phyloP scores from a whole-genome alignment of 1,140 invertebrate genomes.

The Maconellicoccus hirsutus region DNA sequence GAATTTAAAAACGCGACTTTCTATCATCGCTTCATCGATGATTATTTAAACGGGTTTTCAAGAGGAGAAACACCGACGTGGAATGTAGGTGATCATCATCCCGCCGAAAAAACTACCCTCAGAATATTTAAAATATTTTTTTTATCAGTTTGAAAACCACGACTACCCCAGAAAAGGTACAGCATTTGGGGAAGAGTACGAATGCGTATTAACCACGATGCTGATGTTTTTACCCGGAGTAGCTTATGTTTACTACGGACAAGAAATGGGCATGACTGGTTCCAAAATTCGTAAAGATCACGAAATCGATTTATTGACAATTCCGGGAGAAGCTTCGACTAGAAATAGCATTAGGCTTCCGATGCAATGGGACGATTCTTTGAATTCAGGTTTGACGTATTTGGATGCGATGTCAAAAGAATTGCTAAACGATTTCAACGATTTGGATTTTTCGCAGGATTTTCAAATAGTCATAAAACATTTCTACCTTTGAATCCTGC shows the following conservation, averaged over 20 bases:
- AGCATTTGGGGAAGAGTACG: slow-evolving; percentile 46
- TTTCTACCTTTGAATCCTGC: slow-evolving; percentile 42
- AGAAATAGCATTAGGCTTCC: slow-evolving; percentile 58
- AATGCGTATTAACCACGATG: slow-evolving; percentile 63
- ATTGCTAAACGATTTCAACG: no score
- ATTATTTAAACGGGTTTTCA: no score
- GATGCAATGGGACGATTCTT: slow-evolving; percentile 54
- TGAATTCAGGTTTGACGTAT: slow-evolving; percentile 27
- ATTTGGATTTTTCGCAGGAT: background rate
- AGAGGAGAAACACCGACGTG: no score
- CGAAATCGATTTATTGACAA: slow-evolving; percentile 39
- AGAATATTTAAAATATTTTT: no score
- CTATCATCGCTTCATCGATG: no score
- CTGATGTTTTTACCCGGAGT: slow-evolving; percentile 55
- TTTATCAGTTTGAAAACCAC: slow-evolving; percentile 64
- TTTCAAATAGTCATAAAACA: background rate
- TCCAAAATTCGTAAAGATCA: slow-evolving; percentile 42
- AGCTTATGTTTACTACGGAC: slow-evolving; percentile 62
- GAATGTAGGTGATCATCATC: no score
- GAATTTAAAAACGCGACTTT: no score
- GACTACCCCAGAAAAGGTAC: slow-evolving; percentile 53
- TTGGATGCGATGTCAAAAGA: no score
- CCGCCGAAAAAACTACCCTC: no score
- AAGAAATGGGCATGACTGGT: slow-evolving; percentile 65
- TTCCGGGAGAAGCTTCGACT: slow-evolving; percentile 38